Evolutionary conservation across 2,113 vertebrate genomes (phyloP), one percentile per base, ranked within the genome.

Genomic region (Ageneiosus marmoratus): DNA sequence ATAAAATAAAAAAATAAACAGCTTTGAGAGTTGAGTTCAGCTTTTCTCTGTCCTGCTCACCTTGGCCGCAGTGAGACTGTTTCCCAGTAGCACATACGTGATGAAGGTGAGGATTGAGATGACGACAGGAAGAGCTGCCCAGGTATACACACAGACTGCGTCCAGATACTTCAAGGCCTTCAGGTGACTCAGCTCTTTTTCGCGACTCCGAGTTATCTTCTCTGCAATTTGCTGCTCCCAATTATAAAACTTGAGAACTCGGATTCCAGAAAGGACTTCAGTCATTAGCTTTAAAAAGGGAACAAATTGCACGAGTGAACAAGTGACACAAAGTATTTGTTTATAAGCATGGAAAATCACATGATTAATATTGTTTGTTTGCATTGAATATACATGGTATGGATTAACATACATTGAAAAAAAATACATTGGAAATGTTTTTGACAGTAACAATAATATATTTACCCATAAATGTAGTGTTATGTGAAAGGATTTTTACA

Each of bases 51-150:
- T 18, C 22, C 34, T 79, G 50, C 92, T 90, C 73, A 99, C 98
- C 96, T 97, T 99, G 41, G 97, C 94, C 34, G 98, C 98, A 24
- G 97, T 98, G 79, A 99, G 97, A 88, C 95, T 93, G 85, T 99
- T 91, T 70, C 98, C 98, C 85, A 96, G 90, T 80, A 98, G 89
- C 79, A 96, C 94, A 0, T 96, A 99, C 0, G 96, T 98, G 88
- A 99, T 86, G 34, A 99, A 99, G 89, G 96, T 97, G 89, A 95
- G 86, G 78, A 99, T 97, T 88, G 96, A 97, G 91, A 97, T 91
- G 82, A 99, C 91, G 5, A 99, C 95, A 0, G 98, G 98, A 82
- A 99, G 90, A 2, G 96, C 96, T 1, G 97, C 97, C 98, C 98
- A 99, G 83, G 96, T 93, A 88, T 99, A 99, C 8, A 99, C 98